A percentile compares a stretch with the other conserved stretches of the same genome.
phyloP scores from a whole-genome alignment of 2,888 invertebrate genomes.

The Plebejus argus region DNA sequence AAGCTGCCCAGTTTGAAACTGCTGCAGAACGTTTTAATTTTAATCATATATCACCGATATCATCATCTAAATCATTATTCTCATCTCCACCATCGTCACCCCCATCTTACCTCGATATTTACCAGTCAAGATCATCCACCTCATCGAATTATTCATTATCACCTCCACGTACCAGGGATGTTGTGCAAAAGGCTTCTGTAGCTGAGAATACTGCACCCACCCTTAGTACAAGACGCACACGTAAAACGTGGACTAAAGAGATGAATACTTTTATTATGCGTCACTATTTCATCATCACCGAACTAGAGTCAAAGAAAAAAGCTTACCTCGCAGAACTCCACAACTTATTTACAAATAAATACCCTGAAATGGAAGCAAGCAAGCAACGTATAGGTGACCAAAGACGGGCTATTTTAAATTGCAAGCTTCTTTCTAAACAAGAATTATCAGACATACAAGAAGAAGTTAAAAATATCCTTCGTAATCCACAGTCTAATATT shows the following conservation, averaged over 20 bases:
- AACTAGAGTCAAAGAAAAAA: slow-evolving; percentile 31
- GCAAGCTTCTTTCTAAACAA: slow-evolving; percentile 27
- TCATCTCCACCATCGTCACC: neutral
- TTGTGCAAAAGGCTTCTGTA: slow-evolving; percentile 33
- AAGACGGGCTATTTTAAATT: slow-evolving; percentile 37
- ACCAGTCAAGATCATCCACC: neutral
- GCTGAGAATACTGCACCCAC: slow-evolving; percentile 26
- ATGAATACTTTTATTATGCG: slow-evolving; percentile 36
- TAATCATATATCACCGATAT: neutral
- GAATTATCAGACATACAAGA: neutral
- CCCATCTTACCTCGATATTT: neutral
- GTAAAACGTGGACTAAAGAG: slow-evolving; percentile 33
- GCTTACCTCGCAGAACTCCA: slow-evolving; percentile 34
- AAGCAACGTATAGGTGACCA: slow-evolving; percentile 40
- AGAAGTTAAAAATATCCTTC: slow-evolving; percentile 17
- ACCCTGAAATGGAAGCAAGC: slow-evolving; percentile 35
- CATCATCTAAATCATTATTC: slow-evolving; percentile 26
- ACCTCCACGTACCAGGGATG: slow-evolving; percentile 27
- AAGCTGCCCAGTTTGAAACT: neutral
- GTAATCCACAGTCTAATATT: no score
- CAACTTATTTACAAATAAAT: slow-evolving; percentile 34
- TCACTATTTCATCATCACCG: slow-evolving; percentile 34
- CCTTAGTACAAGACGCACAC: neutral
- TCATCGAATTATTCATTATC: neutral
- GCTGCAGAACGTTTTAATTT: neutral